Conservation (phyloP, 2,113 vertebrate genomes). For the Perca schrenkii region DNA sequence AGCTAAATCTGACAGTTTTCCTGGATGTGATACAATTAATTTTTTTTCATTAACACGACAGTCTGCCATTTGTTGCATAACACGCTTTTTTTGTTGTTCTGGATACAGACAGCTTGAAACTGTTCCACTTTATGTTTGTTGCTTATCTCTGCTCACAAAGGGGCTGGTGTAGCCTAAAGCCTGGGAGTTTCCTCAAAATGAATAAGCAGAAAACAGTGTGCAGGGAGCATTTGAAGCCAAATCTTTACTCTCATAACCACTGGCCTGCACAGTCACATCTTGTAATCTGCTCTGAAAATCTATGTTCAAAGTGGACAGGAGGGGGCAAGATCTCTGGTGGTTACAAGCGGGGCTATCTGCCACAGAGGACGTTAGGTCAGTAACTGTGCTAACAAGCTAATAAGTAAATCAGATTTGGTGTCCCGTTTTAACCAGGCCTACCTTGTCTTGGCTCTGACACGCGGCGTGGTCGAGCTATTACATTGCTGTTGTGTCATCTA, state of each 20-base stretch:
- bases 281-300: slow-evolving; percentile 36
- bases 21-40: not conserved
- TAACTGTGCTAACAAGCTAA: slow-evolving; percentile 37
- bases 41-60: not conserved
- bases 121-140: slow-evolving; percentile 17
- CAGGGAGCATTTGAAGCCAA: slow-evolving; percentile 15
- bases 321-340: not conserved
- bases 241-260: not conserved
- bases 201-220: not conserved
- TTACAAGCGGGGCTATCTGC: slow-evolving; percentile 9
- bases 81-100: slow-evolving; percentile 14
- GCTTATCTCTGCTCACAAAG: slow-evolving; percentile 11
- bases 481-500: slow-evolving; percentile 67
- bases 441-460: slow-evolving; percentile 53
- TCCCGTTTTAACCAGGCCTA: slow-evolving; percentile 57
- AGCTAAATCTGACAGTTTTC: not conserved
- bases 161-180: not conserved
- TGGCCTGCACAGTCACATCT: slow-evolving; percentile 16
- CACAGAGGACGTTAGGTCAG: slow-evolving; percentile 47
- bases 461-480: slow-evolving; percentile 13
- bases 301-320: not conserved
- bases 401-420: slow-evolving; percentile 69
- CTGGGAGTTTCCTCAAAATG: slow-evolving; percentile 4
- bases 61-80: slow-evolving; percentile 24
- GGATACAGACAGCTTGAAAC: slow-evolving; percentile 9